Conservation (phyloP, 2,888 invertebrate genomes). For the Xestia c-nigrum region DNA sequence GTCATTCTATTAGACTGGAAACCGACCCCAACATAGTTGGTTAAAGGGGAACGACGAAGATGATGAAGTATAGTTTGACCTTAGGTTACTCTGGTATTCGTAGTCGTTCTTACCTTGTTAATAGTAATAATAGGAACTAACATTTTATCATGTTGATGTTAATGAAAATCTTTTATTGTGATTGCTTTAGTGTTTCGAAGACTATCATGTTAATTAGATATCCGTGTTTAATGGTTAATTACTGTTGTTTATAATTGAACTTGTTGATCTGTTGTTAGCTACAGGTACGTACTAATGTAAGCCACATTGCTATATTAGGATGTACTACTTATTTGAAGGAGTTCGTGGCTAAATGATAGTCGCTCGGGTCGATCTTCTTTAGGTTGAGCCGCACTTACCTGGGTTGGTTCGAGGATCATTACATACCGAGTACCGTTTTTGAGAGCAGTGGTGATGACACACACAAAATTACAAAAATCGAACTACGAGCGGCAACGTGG, state of each 20-base stretch:
- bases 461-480: too few relatives aligned
- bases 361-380: not conserved
- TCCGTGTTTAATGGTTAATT: conserved; percentile 12
- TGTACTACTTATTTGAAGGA: not conserved
- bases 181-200: conserved; percentile 25
- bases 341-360: not conserved
- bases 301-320: not conserved
- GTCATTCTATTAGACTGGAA: not conserved
- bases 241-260: conserved; percentile 15
- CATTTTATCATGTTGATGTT: conserved; percentile 15
- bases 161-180: conserved; percentile 36
- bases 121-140: not conserved
- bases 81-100: not conserved
- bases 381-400: not conserved
- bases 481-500: too few relatives aligned
- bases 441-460: too few relatives aligned
- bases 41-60: not conserved
- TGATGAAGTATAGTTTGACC: not conserved
- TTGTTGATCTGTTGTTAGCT: not conserved
- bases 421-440: not conserved
- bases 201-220: conserved; percentile 22
- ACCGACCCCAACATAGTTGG: not conserved
- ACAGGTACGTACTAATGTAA: not conserved
- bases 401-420: not conserved
- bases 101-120: not conserved